Percentiles rank a stretch among this genome's conserved stretches.
Conservation (phyloP, 2,797 vertebrate genomes). For the Rhynchotus rufescens region DNA sequence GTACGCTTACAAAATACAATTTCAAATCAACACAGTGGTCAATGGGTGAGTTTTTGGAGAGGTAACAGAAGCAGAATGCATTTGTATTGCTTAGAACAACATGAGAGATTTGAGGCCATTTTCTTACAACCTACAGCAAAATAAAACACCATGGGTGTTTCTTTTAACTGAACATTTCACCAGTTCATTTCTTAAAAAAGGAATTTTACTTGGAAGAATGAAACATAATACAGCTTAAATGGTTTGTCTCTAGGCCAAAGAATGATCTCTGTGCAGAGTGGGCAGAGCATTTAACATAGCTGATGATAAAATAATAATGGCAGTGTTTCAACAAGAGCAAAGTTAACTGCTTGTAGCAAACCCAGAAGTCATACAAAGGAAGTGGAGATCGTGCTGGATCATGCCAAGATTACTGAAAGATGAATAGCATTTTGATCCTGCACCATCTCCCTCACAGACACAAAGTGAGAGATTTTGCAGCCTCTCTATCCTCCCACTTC, state of each 20-base stretch:
- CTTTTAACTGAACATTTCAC: neutral
- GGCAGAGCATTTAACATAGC: slow-evolving; percentile 15
- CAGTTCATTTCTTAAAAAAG: neutral
- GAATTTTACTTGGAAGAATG: slow-evolving; percentile 30
- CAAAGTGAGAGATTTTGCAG: neutral
- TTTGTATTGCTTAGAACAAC: neutral
- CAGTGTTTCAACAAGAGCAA: slow-evolving; percentile 30
- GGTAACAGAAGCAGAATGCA: neutral
- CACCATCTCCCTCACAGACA: neutral
- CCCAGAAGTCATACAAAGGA: neutral
- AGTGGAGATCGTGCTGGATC: neutral
- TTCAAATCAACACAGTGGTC: neutral
- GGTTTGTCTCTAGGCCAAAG: slow-evolving; percentile 44
- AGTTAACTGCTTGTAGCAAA: neutral
- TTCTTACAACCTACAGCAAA: neutral
- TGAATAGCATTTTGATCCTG: neutral
- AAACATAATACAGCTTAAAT: neutral
- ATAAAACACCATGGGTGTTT: neutral
- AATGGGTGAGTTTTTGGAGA: neutral
- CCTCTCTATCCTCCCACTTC: neutral
- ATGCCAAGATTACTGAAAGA: neutral
- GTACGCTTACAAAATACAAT: neutral
- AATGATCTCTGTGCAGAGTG: neutral
- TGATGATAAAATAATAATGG: slow-evolving; percentile 39
- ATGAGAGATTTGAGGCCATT: neutral